A percentile compares a stretch with the other conserved stretches of the same genome.
phyloP scores from a whole-genome alignment of 2,797 vertebrate species.

The Enteromius treurensis region DNA sequence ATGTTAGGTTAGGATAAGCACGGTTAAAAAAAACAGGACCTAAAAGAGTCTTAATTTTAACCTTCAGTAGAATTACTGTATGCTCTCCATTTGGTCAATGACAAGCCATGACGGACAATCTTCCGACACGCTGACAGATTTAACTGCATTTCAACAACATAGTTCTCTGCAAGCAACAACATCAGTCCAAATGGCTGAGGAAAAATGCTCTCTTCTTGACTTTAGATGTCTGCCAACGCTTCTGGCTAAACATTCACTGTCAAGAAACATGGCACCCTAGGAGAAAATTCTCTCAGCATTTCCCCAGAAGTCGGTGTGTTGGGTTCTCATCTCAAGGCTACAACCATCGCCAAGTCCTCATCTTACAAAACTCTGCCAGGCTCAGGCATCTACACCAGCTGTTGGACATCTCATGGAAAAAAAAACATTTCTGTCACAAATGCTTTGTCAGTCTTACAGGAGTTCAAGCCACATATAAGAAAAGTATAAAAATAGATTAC shows the following conservation, averaged over 20 bases:
- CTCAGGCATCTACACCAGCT: conserved; percentile 19
- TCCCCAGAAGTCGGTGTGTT: neutral
- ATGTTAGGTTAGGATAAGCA: too few relatives aligned
- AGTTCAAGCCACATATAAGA: neutral
- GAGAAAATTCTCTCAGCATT: conserved; percentile 7
- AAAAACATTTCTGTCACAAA: neutral
- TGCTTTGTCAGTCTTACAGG: neutral
- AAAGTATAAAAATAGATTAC: neutral
- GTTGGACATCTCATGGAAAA: neutral
- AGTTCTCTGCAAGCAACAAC: neutral
- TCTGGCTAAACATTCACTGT: conserved; percentile 2
- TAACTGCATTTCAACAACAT: neutral
- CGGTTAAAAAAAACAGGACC: neutral
- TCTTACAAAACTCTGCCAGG: conserved; percentile 20
- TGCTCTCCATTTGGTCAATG: neutral
- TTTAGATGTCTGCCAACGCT: conserved; percentile 10
- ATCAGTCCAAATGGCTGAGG: neutral
- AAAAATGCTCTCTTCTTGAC: neutral
- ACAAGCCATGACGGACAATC: neutral
- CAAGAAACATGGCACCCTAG: neutral
- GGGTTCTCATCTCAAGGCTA: neutral
- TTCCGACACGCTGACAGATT: neutral
- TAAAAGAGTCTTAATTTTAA: neutral
- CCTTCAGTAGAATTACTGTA: neutral
- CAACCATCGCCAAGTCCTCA: neutral